phyloP scores from a whole-genome alignment of 2,888 invertebrate species.

The Tinea pellionella region DNA sequence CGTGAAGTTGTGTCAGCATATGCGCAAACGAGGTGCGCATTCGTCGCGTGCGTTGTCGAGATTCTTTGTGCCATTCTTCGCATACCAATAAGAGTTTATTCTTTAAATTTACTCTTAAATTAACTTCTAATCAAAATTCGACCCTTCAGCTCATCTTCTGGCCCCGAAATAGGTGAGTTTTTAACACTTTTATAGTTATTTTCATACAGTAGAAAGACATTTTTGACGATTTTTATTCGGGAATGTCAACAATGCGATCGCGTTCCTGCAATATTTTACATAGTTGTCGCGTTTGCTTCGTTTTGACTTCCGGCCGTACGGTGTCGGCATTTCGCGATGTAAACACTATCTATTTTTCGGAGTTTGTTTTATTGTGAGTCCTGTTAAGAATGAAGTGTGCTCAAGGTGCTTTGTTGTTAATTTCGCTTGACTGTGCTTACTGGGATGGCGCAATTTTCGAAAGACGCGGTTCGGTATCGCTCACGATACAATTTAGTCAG shows the following conservation, averaged over 20 bases:
- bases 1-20: slow-evolving; percentile 77
- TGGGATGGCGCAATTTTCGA: slow-evolving; percentile 72
- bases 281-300: slow-evolving; percentile 80
- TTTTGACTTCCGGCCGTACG: slow-evolving; percentile 68
- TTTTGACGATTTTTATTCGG: slow-evolving; percentile 73
- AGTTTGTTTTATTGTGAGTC: slow-evolving; percentile 38
- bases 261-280: slow-evolving; percentile 83
- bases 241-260: slow-evolving; percentile 81
- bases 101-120: slow-evolving; percentile 79
- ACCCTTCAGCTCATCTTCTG: slow-evolving; percentile 72
- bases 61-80: slow-evolving; percentile 98
- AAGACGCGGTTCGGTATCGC: slow-evolving; percentile 69
- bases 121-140: slow-evolving; percentile 74
- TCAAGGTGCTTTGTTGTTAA: slow-evolving; percentile 67
- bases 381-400: slow-evolving; percentile 64
- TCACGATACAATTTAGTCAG: slow-evolving; percentile 71
- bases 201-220: slow-evolving; percentile 73
- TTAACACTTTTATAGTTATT: slow-evolving; percentile 63
- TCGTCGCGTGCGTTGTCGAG: slow-evolving; percentile 91
- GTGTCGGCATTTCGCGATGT: slow-evolving; percentile 69
- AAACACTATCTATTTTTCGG: slow-evolving; percentile 67
- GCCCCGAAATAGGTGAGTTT: slow-evolving; percentile 80
- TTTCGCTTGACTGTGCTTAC: slow-evolving; percentile 67
- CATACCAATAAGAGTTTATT: slow-evolving; percentile 88
- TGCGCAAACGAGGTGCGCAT: slow-evolving; percentile 86